Conservation (phyloP, 2,888 invertebrate genomes). For the Deladenus siricidicola region DNA sequence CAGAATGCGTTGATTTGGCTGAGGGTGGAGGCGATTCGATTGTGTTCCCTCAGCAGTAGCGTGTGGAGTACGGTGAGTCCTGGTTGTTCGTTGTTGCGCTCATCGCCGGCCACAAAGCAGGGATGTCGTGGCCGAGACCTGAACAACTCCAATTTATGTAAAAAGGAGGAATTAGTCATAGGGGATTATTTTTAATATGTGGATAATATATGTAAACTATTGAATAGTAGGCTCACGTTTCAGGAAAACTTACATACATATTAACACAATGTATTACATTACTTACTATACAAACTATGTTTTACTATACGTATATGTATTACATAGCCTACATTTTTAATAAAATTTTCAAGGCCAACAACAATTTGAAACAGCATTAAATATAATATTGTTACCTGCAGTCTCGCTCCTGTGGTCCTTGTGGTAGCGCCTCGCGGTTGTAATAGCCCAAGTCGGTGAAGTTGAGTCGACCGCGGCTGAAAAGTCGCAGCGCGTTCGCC, state of each 20-base stretch:
- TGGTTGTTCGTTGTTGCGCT: conserved; percentile 50
- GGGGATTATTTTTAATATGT: no score
- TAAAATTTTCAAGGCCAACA: no score
- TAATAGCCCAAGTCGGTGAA: conserved; percentile 52
- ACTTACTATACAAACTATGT: no score
- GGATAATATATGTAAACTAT: no score
- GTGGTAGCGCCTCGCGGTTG: conserved; percentile 51
- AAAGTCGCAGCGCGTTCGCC: conserved; percentile 68
- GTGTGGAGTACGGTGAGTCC: conserved; percentile 51
- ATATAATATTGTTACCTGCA: conserved; percentile 38
- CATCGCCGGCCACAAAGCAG: conserved; percentile 44
- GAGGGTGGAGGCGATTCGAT: conserved; percentile 45
- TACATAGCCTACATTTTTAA: no score
- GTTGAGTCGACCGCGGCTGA: conserved; percentile 56
- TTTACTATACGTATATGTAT: no score
- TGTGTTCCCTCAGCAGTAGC: conserved; percentile 51
- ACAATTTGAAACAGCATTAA: not conserved
- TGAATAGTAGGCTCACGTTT: no score
- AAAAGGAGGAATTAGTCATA: no score
- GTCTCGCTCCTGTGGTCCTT: conserved; percentile 51
- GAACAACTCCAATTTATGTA: no score
- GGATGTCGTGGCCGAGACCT: conserved; percentile 26
- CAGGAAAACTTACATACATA: no score
- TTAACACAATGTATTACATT: no score
- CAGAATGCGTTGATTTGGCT: conserved; percentile 53